These are phyloP conservation scores for Galeopsomyia nigrocyanea DNA, from an alignment of 2,888 invertebrate species.

Conservation along the genomic window DNA sequence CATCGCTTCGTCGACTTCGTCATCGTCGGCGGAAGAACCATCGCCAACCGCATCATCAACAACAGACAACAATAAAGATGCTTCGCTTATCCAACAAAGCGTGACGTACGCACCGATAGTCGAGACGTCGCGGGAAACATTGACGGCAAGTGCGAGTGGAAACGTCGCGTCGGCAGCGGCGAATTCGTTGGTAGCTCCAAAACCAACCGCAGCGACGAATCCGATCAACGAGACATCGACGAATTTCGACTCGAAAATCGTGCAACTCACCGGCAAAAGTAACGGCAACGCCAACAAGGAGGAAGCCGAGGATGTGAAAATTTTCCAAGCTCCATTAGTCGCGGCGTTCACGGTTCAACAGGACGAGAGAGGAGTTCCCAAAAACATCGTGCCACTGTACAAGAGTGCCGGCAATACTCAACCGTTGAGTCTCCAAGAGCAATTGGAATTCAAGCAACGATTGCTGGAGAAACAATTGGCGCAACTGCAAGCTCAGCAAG, in stretches of 20 bases:
- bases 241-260: conserved; percentile 34
- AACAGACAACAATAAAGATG: neutral
- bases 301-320: conserved; percentile 77
- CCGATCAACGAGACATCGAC: conserved; percentile 13
- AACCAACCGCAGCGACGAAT: conserved; percentile 55
- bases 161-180: conserved; percentile 55
- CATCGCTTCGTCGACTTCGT: conserved; percentile 28
- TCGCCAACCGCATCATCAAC: conserved; percentile 22
- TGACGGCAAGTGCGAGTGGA: conserved; percentile 59
- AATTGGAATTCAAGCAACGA: conserved; percentile 77
- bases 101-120: conserved; percentile 51
- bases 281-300: conserved; percentile 58
- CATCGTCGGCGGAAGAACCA: conserved; percentile 28
- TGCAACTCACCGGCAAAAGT: conserved; percentile 20
- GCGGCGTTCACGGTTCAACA: conserved; percentile 90
- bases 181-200: conserved; percentile 58
- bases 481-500: conserved; percentile 76
- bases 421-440: conserved; percentile 65
- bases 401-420: conserved; percentile 48
- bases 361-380: conserved; percentile 83
- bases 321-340: conserved; percentile 84
- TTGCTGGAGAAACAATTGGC: conserved; percentile 79
- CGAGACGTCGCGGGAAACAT: conserved; percentile 50
- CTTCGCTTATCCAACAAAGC: conserved; percentile 49
- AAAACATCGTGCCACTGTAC: conserved; percentile 80